Percentiles rank a stretch among this genome's conserved stretches.
phyloP scores from a whole-genome alignment of 53 echinoderm and acorn worm species.

The Hippasteria phrygiana region DNA sequence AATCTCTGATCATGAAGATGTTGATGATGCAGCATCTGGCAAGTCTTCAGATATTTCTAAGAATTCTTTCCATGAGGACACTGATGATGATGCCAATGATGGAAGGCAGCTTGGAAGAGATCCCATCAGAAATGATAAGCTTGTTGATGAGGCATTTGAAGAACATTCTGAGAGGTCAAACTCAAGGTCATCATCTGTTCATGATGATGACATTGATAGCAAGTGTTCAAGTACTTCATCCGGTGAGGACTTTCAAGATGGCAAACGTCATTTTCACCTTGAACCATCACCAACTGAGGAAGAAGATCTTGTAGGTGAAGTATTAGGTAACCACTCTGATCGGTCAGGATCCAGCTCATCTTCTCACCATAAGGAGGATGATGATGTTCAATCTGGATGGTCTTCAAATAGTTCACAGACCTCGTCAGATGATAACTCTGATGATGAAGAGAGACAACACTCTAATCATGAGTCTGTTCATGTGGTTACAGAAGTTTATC shows the following conservation, averaged over 20 bases:
- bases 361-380: conserved; percentile 49
- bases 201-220: conserved; percentile 45
- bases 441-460: background rate
- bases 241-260: conserved; percentile 19
- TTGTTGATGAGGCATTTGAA: conserved; percentile 1
- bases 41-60: background rate
- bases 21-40: background rate
- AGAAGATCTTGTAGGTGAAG: background rate
- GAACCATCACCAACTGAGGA: background rate
- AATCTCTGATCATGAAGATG: background rate
- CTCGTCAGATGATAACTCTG: conserved; percentile 35
- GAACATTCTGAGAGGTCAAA: background rate
- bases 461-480: background rate
- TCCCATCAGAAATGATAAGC: conserved; percentile 15
- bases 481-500: conserved; percentile 4
- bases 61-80: background rate
- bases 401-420: conserved; percentile 19
- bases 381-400: background rate
- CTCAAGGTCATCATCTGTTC: conserved; percentile 42
- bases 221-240: background rate
- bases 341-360: conserved; percentile 17
- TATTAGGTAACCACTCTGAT: background rate
- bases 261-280: background rate
- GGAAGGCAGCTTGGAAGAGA: conserved; percentile 25
- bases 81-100: conserved; percentile 5